Conservation (phyloP, 2,888 invertebrate genomes). For the Cephus rjabovi region DNA sequence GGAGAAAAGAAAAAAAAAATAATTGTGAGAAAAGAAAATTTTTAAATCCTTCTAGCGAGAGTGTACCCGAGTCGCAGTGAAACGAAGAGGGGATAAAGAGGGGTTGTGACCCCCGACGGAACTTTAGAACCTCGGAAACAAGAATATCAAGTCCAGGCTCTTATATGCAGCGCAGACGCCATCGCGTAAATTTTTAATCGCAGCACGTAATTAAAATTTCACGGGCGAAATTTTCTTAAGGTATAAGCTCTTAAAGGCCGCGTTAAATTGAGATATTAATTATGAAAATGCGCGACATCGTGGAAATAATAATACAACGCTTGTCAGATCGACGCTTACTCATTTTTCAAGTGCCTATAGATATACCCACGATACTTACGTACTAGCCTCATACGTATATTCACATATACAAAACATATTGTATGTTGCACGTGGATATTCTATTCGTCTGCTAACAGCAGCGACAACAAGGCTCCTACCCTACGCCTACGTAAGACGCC, state of each 20-base stretch:
- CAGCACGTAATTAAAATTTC: constrained; percentile 31
- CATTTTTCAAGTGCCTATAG: neutral
- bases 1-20: neutral
- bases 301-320: neutral
- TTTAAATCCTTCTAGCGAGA: neutral
- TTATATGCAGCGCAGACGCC: neutral
- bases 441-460: neutral
- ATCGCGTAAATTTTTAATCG: neutral
- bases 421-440: neutral
- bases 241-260: constrained; percentile 22
- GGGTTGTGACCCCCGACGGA: neutral
- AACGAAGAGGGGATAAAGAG: neutral
- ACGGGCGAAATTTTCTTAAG: constrained; percentile 26
- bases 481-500: neutral
- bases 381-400: neutral
- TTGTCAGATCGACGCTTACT: neutral
- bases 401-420: no score
- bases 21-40: neutral
- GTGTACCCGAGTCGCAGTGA: neutral
- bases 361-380: neutral
- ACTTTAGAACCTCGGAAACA: neutral
- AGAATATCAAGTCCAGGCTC: neutral
- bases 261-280: constrained; percentile 31
- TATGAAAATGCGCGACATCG: constrained; percentile 13
- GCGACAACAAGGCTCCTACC: neutral